These are phyloP conservation scores for Taeniopygia guttata DNA, from an alignment of 2,797 vertebrate species.

Conservation along the genomic window DNA sequence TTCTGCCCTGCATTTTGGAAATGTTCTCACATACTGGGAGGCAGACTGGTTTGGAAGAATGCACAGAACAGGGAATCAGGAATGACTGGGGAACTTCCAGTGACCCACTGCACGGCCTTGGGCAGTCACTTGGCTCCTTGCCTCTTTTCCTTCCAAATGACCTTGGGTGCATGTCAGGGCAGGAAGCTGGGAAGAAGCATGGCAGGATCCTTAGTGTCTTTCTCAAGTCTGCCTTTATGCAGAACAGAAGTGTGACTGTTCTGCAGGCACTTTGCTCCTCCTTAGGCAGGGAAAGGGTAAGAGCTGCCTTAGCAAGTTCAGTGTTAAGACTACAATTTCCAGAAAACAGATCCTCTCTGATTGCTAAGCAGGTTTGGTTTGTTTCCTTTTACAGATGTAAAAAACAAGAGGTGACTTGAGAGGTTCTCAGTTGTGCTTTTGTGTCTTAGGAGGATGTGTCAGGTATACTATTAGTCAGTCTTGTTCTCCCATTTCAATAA, in stretches of 20 bases:
- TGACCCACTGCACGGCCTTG: not conserved
- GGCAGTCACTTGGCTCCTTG: not conserved
- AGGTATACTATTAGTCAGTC: not conserved
- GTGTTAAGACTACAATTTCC: not conserved
- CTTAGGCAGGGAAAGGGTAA: not conserved
- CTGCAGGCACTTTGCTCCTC: not conserved
- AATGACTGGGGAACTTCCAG: not conserved
- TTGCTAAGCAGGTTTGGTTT: not conserved
- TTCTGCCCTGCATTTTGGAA: slow-evolving; percentile 60
- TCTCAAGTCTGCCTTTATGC: not conserved
- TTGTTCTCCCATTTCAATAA: not conserved
- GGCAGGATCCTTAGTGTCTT: not conserved
- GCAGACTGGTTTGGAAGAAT: slow-evolving; percentile 6
- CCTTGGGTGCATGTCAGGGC: not conserved
- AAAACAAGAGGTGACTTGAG: not conserved
- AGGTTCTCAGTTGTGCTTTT: not conserved
- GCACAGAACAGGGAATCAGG: not conserved
- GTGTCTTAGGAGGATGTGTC: not conserved
- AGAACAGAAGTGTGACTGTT: not conserved
- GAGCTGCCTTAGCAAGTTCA: not conserved
- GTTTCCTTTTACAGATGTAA: not conserved
- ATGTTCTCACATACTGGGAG: slow-evolving; percentile 57
- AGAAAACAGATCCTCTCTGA: not conserved
- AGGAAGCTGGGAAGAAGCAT: not conserved
- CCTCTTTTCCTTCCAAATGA: not conserved